These are phyloP conservation scores for Thunnus maccoyii DNA, from an alignment of 2,113 vertebrate species.

Conservation along the genomic window DNA sequence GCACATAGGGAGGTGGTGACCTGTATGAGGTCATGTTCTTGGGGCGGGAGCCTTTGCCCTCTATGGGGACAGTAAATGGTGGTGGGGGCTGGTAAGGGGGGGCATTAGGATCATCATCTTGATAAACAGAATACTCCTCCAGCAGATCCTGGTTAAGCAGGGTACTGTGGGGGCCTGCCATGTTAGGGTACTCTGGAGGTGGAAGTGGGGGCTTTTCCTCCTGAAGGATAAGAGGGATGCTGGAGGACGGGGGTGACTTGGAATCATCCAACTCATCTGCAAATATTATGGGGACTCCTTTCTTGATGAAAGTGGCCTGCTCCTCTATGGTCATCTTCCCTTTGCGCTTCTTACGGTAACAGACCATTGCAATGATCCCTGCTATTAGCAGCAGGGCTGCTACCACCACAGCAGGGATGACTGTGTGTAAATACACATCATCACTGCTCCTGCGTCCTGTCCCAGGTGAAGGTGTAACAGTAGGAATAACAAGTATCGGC, in stretches of 20 bases:
- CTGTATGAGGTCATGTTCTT: slow-evolving; percentile 99
- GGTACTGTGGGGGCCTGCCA: slow-evolving; percentile 92
- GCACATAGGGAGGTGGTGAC: slow-evolving; percentile 96
- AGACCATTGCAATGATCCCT: slow-evolving; percentile 96
- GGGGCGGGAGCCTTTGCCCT: slow-evolving; percentile 96
- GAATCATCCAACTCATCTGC: slow-evolving; percentile 97
- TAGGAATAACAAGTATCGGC: slow-evolving; percentile 71
- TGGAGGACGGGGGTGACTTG: slow-evolving; percentile 95
- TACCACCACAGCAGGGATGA: slow-evolving; percentile 96
- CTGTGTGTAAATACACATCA: slow-evolving; percentile 94
- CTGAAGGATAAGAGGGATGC: slow-evolving; percentile 96
- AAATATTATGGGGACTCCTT: slow-evolving; percentile 97
- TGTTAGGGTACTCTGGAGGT: slow-evolving; percentile 94
- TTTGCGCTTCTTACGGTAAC: slow-evolving; percentile 96
- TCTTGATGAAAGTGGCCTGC: slow-evolving; percentile 98
- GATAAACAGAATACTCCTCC: slow-evolving; percentile 93
- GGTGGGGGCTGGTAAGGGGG: slow-evolving; percentile 97
- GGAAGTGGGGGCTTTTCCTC: slow-evolving; percentile 97
- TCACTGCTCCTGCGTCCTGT: slow-evolving; percentile 91
- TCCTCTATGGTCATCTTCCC: slow-evolving; percentile 97
- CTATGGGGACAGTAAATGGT: slow-evolving; percentile 94
- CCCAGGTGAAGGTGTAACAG: slow-evolving; percentile 83
- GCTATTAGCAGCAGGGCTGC: slow-evolving; percentile 95
- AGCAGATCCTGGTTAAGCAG: slow-evolving; percentile 93
- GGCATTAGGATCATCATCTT: slow-evolving; percentile 95